These are phyloP conservation scores for Epizoanthus ramosus DNA, from an alignment of 92 coral and sea anemone species.

Conservation along the genomic window DNA sequence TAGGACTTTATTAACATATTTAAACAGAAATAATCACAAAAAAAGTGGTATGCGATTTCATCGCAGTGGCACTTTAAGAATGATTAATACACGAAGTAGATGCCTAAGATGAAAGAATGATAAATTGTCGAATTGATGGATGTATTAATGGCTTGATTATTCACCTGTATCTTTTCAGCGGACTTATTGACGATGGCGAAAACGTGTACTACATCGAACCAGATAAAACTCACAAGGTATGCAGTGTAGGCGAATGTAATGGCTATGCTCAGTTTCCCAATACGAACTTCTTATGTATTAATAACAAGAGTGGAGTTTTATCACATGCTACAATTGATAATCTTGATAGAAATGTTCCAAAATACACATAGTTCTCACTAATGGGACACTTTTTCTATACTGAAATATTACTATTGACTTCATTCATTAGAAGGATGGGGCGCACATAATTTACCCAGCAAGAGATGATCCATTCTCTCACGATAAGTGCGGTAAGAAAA, in stretches of 20 bases:
- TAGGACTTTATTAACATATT: too few relatives aligned
- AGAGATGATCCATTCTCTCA: not conserved
- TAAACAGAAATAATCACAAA: too few relatives aligned
- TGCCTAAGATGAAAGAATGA: too few relatives aligned
- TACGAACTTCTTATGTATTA: not conserved
- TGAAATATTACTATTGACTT: not conserved
- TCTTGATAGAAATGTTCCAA: not conserved
- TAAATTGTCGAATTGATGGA: too few relatives aligned
- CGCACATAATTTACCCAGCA: not conserved
- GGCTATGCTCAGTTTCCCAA: too few relatives aligned
- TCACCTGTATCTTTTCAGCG: constrained; percentile 22
- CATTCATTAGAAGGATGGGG: too few relatives aligned
- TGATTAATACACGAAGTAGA: too few relatives aligned
- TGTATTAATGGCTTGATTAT: too few relatives aligned
- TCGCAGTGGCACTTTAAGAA: too few relatives aligned
- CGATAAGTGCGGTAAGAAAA: constrained; percentile 16
- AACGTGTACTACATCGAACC: constrained; percentile 59
- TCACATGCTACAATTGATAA: not conserved
- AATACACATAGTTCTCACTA: not conserved
- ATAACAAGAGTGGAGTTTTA: not conserved
- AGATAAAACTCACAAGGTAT: constrained; percentile 45
- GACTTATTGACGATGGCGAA: constrained; percentile 57
- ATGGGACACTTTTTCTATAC: too few relatives aligned
- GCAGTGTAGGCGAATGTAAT: too few relatives aligned
- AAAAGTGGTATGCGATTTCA: too few relatives aligned